Evolutionary conservation across 2,797 vertebrate species (phyloP).

Genomic region (Amphiprion clarkii): DNA sequence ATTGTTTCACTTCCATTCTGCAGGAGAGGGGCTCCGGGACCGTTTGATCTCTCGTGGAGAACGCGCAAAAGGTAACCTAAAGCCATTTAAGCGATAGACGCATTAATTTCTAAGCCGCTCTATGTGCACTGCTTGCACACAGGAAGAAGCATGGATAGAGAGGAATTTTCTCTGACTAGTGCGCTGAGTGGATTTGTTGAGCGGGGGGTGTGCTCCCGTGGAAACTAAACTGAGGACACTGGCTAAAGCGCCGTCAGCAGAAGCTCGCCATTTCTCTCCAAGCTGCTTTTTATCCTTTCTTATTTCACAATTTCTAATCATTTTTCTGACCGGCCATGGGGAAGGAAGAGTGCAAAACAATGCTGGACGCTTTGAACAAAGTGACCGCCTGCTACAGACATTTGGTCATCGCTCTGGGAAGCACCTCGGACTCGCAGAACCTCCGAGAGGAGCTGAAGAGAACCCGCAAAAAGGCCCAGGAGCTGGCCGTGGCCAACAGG

Average conservation of each 20-base stretch:
- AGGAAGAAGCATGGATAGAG: constrained; percentile 80
- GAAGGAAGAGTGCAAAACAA: constrained; percentile 95
- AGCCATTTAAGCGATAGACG: constrained; percentile 78
- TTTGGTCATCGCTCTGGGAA: constrained; percentile 93
- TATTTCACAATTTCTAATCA: constrained; percentile 11
- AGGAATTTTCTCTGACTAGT: constrained; percentile 75
- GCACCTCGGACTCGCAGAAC: constrained; percentile 96
- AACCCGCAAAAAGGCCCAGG: constrained; percentile 95
- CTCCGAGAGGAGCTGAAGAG: constrained; percentile 94
- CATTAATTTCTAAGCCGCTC: constrained; percentile 82
- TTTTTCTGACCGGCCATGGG: constrained; percentile 82
- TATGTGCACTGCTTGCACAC: constrained; percentile 57
- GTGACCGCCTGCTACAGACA: constrained; percentile 96
- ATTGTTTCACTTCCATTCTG: constrained; percentile 41
- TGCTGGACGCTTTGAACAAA: constrained; percentile 95
- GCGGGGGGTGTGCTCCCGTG: constrained; percentile 62
- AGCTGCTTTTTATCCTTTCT: constrained; percentile 1
- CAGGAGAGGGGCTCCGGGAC: constrained; percentile 40
- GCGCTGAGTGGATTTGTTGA: constrained; percentile 77
- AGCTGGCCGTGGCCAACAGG: constrained; percentile 92
- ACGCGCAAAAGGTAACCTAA: constrained; percentile 68
- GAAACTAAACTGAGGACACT: constrained; percentile 62
- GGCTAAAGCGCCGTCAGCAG: constrained; percentile 25
- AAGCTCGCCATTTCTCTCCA: constrained; percentile 41
- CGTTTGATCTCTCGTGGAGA: constrained; percentile 69